These are phyloP conservation scores for Oceanodroma tethys DNA, from an alignment of 2,113 vertebrate genomes.

Conservation along the genomic window DNA sequence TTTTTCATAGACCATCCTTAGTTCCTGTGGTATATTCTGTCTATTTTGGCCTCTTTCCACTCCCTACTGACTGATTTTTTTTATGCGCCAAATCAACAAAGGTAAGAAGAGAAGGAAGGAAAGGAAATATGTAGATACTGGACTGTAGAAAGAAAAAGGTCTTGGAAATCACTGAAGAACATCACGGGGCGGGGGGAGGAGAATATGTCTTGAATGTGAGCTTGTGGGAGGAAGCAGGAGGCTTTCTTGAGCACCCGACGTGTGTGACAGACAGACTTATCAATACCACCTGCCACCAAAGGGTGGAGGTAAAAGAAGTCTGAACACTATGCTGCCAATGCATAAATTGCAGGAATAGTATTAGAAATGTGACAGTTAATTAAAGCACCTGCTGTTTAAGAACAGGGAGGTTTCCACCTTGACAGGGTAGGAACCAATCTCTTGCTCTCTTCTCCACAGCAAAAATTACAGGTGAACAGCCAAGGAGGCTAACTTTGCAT, in stretches of 20 bases:
- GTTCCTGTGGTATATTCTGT: not conserved
- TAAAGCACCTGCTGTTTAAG: not conserved
- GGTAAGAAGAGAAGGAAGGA: not conserved
- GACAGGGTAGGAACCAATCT: not conserved
- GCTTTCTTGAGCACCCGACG: not conserved
- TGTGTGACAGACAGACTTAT: not conserved
- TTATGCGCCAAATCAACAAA: not conserved
- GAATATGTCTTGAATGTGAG: not conserved
- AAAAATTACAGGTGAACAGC: not conserved
- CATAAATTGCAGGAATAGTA: not conserved
- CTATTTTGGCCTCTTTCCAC: not conserved
- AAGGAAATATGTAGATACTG: not conserved
- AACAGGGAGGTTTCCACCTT: not conserved
- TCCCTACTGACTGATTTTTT: not conserved
- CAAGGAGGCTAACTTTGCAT: not conserved
- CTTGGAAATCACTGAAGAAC: not conserved
- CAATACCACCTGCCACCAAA: not conserved
- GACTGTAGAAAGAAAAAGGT: not conserved
- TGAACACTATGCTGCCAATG: not conserved
- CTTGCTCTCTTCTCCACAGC: not conserved
- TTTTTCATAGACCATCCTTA: not conserved
- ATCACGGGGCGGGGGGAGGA: accelerated
- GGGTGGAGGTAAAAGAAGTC: not conserved
- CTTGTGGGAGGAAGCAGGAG: not conserved
- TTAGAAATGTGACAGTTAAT: not conserved